Base-by-base conservation (phyloP, 2,888 invertebrate genomes). In the Drosophila basisetae region DNA sequence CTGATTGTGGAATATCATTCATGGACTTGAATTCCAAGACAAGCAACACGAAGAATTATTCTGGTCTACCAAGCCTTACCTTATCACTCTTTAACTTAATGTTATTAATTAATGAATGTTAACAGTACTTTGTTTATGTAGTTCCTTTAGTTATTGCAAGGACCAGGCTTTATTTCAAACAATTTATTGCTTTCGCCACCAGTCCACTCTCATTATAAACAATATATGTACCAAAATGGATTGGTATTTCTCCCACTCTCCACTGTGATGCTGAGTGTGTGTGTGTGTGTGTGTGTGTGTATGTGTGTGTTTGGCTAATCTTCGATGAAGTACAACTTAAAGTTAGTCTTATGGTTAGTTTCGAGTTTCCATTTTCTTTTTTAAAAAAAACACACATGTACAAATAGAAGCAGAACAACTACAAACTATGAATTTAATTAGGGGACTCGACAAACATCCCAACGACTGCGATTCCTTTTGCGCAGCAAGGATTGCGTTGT, bases 161-260 rank as follows among this genome's bases (percentile, higher is more conserved):
- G 86, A 83, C 83, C 83, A 83, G 81, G 81, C 68, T 83, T 83
- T 86, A 83, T 86, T 83, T 77, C 55, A 82, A 89, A 81, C 85
- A 88, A 82, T 85, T 83, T 63, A 88, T 88, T 84, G 82, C 82
- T 81, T 62, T 68, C 61, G 69, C 61, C 72, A 56, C 68, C 64
- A 63, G 55, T 75, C 72, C 73, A 62, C 58, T 76, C 70, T 76
- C 59, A 35, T 64, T 70, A 59, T 39, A 77, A 71, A 71, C 72
- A 66, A 53, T 62, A 47, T 53, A 30, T 69, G 76, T 58, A 65
- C 67, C 73, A 28, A 2, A 41, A 62, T 28, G 13, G 37, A 30
- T 53, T 67, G 74, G 68, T 43, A 43, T 67, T 31, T 37, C 33
- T 50, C 11, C n/a, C 39, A 55, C 28, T 58, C 52, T 58, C 49